Evolutionary conservation across 2,888 invertebrate species (phyloP).

Genomic region (Cryptus armator): DNA sequence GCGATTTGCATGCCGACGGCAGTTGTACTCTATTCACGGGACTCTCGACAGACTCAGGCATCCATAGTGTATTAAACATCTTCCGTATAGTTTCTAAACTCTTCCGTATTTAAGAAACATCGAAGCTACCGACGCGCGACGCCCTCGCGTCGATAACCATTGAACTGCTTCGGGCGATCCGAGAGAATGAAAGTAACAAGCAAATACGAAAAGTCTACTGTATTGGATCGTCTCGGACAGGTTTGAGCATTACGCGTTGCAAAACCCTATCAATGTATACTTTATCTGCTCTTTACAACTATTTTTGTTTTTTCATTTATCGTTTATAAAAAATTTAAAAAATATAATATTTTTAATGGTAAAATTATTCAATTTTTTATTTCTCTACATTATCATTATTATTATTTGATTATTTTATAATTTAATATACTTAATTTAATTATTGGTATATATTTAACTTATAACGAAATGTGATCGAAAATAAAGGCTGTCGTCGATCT

Average conservation of each 20-base stretch:
- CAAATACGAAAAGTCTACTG: not conserved
- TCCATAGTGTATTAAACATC: conserved; percentile 50
- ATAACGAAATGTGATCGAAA: no score
- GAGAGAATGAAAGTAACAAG: not conserved
- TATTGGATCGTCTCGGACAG: not conserved
- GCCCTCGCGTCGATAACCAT: not conserved
- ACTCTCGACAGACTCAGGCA: conserved; percentile 20
- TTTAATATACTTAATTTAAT: no score
- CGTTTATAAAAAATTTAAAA: no score
- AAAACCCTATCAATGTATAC: no score
- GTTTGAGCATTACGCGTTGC: not conserved
- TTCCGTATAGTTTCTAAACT: conserved; percentile 37
- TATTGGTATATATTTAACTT: no score
- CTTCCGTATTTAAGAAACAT: not conserved
- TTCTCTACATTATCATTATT: no score
- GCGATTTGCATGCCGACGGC: conserved; percentile 64
- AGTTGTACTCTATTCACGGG: conserved; percentile 36
- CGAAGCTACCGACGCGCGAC: conserved; percentile 8
- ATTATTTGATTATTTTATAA: no score
- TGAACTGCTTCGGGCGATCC: not conserved
- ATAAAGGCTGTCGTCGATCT: no score
- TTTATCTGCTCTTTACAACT: no score
- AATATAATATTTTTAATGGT: no score
- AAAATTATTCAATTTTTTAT: no score
- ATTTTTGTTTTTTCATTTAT: no score